These are phyloP conservation scores for Trichogramma evanescens DNA, from an alignment of 2,888 invertebrate species.

Conservation along the genomic window DNA sequence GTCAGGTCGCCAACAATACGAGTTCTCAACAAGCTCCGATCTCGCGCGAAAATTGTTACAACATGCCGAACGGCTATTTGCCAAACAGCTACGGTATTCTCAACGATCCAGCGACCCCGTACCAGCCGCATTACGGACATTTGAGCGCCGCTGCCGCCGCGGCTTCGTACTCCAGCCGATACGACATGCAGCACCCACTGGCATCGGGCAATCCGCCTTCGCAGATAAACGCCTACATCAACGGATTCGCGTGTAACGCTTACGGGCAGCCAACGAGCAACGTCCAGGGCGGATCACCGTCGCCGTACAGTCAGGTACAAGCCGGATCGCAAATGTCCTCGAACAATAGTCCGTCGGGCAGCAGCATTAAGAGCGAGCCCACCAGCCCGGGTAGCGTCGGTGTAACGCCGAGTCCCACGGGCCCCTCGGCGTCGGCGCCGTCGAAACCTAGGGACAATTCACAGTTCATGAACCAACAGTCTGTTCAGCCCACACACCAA, in stretches of 20 bases:
- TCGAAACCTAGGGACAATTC: slow-evolving; percentile 7
- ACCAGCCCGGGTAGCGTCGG: slow-evolving; percentile 70
- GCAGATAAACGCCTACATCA: slow-evolving; percentile 77
- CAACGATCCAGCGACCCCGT: slow-evolving; percentile 74
- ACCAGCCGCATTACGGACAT: slow-evolving; percentile 64
- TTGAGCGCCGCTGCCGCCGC: slow-evolving; percentile 51
- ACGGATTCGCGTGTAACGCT: slow-evolving; percentile 55
- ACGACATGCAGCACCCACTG: slow-evolving; percentile 81
- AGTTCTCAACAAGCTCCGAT: slow-evolving; percentile 57
- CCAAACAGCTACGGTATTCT: slow-evolving; percentile 87
- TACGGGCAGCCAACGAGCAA: slow-evolving; percentile 64
- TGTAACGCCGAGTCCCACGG: slow-evolving; percentile 50
- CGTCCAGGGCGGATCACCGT: slow-evolving; percentile 55
- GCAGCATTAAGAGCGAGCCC: slow-evolving; percentile 83
- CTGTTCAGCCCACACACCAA: not conserved
- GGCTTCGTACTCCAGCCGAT: slow-evolving; percentile 68
- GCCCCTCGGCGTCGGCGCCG: slow-evolving; percentile 25
- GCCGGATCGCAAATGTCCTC: slow-evolving; percentile 62
- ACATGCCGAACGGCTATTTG: slow-evolving; percentile 93
- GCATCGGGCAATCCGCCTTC: slow-evolving; percentile 60
- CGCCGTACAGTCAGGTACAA: slow-evolving; percentile 65
- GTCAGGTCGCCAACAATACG: slow-evolving; percentile 8
- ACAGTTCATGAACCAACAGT: too few relatives aligned
- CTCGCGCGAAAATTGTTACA: slow-evolving; percentile 69
- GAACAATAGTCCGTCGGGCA: slow-evolving; percentile 74